These are phyloP conservation scores for Caiman crocodilus DNA, from an alignment of 2,797 vertebrate species.

Conservation along the genomic window DNA sequence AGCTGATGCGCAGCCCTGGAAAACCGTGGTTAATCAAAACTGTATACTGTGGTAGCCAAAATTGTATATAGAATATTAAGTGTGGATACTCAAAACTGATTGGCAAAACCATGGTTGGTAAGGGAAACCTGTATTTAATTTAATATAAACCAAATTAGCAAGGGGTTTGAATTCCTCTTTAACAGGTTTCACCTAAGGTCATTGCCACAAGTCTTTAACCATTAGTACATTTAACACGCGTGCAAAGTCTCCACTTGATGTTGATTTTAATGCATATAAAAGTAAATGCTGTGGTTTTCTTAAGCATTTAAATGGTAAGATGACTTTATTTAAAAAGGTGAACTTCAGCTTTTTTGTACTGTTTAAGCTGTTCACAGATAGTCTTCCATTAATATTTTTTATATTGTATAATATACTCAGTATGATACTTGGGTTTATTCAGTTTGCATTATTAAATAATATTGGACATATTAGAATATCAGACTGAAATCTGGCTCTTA, in stretches of 20 bases:
- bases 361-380: background rate
- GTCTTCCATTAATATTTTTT: background rate
- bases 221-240: background rate
- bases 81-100: too few species aligned
- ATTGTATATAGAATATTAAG: too few species aligned
- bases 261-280: background rate
- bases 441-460: background rate
- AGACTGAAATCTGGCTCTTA: background rate
- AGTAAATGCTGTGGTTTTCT: rapidly evolving
- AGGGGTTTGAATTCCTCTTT: background rate
- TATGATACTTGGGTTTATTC: background rate
- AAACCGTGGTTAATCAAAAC: too few species aligned
- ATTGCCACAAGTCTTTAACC: background rate
- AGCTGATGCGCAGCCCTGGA: too few species aligned
- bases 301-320: background rate
- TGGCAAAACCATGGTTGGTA: too few species aligned
- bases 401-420: background rate
- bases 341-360: background rate
- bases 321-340: background rate
- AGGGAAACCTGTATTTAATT: too few species aligned
- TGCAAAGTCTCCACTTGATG: background rate
- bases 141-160: background rate
- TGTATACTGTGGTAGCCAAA: too few species aligned
- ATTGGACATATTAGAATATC: background rate
- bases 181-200: background rate